phyloP scores from a whole-genome alignment of 2,113 vertebrate genomes.

The Ancistrus triradiatus region DNA sequence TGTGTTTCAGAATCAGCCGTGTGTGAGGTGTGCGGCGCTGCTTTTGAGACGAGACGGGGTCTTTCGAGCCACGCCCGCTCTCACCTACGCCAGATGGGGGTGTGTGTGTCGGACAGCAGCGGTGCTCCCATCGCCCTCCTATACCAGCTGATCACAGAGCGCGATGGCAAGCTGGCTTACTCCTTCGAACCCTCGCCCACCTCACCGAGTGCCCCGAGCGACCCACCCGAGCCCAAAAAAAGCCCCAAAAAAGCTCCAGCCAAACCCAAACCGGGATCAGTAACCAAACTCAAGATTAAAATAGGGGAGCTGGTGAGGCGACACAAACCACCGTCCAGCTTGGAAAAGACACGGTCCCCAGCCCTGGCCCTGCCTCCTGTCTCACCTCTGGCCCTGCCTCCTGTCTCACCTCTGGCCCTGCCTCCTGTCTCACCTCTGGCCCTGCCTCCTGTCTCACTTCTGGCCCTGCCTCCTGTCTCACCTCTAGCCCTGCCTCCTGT shows the following conservation, averaged over 20 bases:
- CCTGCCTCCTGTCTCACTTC: constrained; percentile 16
- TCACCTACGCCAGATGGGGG: constrained; percentile 86
- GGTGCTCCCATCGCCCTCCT: constrained; percentile 86
- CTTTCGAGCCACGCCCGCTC: constrained; percentile 88
- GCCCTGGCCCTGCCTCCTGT: not conserved
- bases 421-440: constrained; percentile 26
- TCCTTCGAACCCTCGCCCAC: not conserved
- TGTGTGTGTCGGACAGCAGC: constrained; percentile 82
- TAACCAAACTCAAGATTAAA: constrained; percentile 41
- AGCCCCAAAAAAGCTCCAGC: constrained; percentile 1
- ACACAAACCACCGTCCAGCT: constrained; percentile 33
- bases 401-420: constrained; percentile 21
- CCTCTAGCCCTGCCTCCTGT: constrained; percentile 9
- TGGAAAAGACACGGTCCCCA: constrained; percentile 32
- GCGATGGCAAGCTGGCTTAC: constrained; percentile 54
- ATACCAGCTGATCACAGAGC: constrained; percentile 80
- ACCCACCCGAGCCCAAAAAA: not conserved
- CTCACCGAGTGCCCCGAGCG: constrained; percentile 3
- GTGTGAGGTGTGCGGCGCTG: constrained; percentile 79
- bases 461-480: not conserved
- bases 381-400: not conserved
- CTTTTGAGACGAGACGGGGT: constrained; percentile 66
- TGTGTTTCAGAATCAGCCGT: constrained; percentile 63
- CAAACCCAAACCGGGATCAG: not conserved
- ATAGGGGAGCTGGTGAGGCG: constrained; percentile 41